Conservation (phyloP, 2,113 vertebrate genomes). For the Elaphurus davidianus region DNA sequence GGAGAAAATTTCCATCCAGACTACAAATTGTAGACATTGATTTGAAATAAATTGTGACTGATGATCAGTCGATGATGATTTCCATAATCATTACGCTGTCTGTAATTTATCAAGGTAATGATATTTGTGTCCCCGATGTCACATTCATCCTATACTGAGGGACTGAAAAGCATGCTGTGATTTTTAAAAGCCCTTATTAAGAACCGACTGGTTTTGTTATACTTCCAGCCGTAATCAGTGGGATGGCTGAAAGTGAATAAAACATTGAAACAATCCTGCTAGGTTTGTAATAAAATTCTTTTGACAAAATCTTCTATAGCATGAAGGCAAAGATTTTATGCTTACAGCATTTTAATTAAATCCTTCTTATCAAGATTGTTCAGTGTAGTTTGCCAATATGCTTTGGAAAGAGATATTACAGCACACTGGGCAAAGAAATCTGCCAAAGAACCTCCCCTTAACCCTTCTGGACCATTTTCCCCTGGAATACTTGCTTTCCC, state of each 20-base stretch:
- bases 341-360: conserved; percentile 74
- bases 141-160: conserved; percentile 87
- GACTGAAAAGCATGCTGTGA: conserved; percentile 80
- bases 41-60: conserved; percentile 90
- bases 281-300: conserved; percentile 67
- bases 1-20: conserved; percentile 82
- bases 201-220: conserved; percentile 78
- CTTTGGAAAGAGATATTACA: conserved; percentile 72
- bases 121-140: conserved; percentile 89
- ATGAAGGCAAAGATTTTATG: conserved; percentile 48
- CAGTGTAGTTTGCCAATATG: conserved; percentile 65
- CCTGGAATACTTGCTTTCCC: neutral
- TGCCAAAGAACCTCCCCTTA: conserved; percentile 60
- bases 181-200: conserved; percentile 88
- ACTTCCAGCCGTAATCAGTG: conserved; percentile 73
- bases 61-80: conserved; percentile 90
- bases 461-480: neutral
- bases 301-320: conserved; percentile 43
- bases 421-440: conserved; percentile 71
- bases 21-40: conserved; percentile 79
- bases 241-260: conserved; percentile 46
- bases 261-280: conserved; percentile 62
- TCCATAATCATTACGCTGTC: conserved; percentile 91
- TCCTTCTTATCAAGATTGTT: conserved; percentile 73
- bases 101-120: conserved; percentile 92